Percentiles rank a stretch among this genome's conserved stretches.
Conservation (phyloP, 2,888 invertebrate genomes). For the Orchesellides sinensis region DNA sequence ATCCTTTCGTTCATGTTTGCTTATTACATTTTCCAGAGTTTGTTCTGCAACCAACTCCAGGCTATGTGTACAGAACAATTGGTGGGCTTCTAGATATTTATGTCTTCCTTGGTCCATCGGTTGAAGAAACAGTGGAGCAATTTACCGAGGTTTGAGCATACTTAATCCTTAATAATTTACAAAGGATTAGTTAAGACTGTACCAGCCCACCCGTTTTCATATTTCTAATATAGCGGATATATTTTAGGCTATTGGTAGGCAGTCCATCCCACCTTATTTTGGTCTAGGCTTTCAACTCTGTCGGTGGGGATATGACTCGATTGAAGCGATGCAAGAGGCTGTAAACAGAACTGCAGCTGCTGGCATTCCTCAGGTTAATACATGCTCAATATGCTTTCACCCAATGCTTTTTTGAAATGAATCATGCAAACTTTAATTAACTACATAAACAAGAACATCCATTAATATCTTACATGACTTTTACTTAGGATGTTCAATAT, state of each 20-base stretch:
- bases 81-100: slow-evolving; percentile 90
- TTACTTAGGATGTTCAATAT: slow-evolving; percentile 68
- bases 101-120: slow-evolving; percentile 86
- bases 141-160: slow-evolving; percentile 80
- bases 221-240: neutral
- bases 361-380: slow-evolving; percentile 85
- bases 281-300: slow-evolving; percentile 91
- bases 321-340: slow-evolving; percentile 82
- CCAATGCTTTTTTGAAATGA: neutral
- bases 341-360: slow-evolving; percentile 84
- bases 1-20: neutral
- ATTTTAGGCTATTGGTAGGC: slow-evolving; percentile 81
- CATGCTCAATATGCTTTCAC: neutral
- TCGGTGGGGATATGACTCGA: slow-evolving; percentile 82
- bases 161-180: slow-evolving; percentile 48
- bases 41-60: slow-evolving; percentile 87
- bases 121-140: slow-evolving; percentile 83
- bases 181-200: slow-evolving; percentile 26
- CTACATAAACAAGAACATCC: too few relatives aligned
- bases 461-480: slow-evolving; percentile 1
- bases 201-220: neutral
- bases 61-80: slow-evolving; percentile 87
- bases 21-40: slow-evolving; percentile 81
- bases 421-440: slow-evolving; percentile 15
- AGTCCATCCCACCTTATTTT: slow-evolving; percentile 92